Evolutionary conservation across 1,140 invertebrate species (phyloP), one percentile per base, ranked within the genome.

Genomic region (Procambarus virginalis): DNA sequence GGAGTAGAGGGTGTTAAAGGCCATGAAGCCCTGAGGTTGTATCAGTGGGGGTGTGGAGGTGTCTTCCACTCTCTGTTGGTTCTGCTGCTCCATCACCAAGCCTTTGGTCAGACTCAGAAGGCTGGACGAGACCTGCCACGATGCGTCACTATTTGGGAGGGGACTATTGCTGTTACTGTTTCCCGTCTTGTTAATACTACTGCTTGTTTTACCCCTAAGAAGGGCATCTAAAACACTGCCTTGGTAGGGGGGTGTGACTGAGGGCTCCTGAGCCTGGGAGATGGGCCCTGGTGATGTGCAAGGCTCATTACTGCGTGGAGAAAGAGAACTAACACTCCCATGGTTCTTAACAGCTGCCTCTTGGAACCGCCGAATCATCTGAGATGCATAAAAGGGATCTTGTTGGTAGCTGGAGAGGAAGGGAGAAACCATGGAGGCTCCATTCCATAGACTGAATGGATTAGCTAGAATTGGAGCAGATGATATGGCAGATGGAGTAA

Each of bases 361-460:
- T 91, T 97, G 96, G 77, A 97, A 94, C 49, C 96, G 95, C 77
- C 96, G 96, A 94, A 97, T 97, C 95, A 97, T 96, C 92, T 97
- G 97, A 14, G 96, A 96, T 2, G 97, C 96, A 93, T 97, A 97
- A 92, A 97, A 96, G 75, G 96, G 95, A 68, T 96, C 96, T 17
- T 87, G 89, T 51, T 92, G 95, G 95, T 64, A 95, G 94, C 82
- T 95, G 94, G 48, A 95, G 93, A 45, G 95, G 94, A 84, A 95
- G 94, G 91, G 94, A 94, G 45, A 94, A 94, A 93, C 95, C 96
- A 96, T 90, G 96, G 96, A 10, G 95, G 94, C 10, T 94, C 93
- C 3, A 94, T 84, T 89, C 91, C 92, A 91, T 10, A 92, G 58
- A 3, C 81, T 73, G 84, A 92, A 91, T 14, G 92, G 86, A 64